phyloP scores from a whole-genome alignment of 2,888 invertebrate genomes.

The Synanthedon tipuliformis region DNA sequence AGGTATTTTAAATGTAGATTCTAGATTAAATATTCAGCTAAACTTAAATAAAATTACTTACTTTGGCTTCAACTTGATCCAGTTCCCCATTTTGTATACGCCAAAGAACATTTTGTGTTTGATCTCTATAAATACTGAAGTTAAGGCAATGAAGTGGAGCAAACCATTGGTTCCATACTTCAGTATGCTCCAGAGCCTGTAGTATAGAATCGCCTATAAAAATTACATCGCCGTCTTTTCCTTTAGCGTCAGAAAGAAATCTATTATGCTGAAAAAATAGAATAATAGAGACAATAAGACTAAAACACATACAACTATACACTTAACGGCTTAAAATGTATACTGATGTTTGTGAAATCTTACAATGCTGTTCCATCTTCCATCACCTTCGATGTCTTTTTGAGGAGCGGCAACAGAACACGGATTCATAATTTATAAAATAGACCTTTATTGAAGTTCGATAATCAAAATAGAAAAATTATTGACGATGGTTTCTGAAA shows the following conservation, averaged over 20 bases:
- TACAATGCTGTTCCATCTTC: conserved; percentile 84
- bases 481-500: too few relatives aligned
- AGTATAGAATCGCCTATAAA: conserved; percentile 92
- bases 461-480: too few relatives aligned
- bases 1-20: neutral
- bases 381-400: conserved; percentile 85
- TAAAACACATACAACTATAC: conserved; percentile 5
- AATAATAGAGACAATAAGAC: neutral
- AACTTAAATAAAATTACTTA: conserved; percentile 28
- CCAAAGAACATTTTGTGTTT: conserved; percentile 91
- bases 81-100: conserved; percentile 89
- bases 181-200: conserved; percentile 83
- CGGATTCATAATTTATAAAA: conserved; percentile 71
- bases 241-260: conserved; percentile 86
- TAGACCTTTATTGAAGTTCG: neutral
- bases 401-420: conserved; percentile 78
- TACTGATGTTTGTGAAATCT: conserved; percentile 18
- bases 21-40: neutral
- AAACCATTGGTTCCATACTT: conserved; percentile 91
- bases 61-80: conserved; percentile 90
- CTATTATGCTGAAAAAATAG: conserved; percentile 81
- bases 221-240: conserved; percentile 92
- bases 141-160: conserved; percentile 92
- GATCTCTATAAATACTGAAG: conserved; percentile 90
- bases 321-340: conserved; percentile 1